Percentiles rank a stretch among this genome's conserved stretches.
These are phyloP conservation scores for Clitarchus hookeri DNA, from an alignment of 2,888 invertebrate species.

Conservation along the genomic window DNA sequence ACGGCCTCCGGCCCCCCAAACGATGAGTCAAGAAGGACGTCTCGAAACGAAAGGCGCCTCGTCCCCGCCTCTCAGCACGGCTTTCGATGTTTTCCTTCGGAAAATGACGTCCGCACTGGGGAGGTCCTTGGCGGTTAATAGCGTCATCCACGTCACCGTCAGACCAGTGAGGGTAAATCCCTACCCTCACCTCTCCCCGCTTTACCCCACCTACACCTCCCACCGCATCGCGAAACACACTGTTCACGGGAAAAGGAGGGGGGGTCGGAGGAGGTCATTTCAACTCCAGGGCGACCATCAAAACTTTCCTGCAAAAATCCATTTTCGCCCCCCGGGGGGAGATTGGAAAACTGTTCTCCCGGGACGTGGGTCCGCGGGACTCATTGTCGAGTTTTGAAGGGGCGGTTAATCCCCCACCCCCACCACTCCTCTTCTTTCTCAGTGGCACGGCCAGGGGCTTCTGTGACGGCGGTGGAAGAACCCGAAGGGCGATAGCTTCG, in stretches of 20 bases:
- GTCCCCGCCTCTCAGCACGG: background rate
- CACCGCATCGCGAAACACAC: background rate
- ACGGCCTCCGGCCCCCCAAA: background rate
- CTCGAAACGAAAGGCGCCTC: background rate
- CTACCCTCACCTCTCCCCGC: background rate
- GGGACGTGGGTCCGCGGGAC: background rate
- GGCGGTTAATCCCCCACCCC: background rate
- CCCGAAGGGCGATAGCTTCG: slow-evolving; percentile 11
- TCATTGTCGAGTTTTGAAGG: slow-evolving; percentile 14
- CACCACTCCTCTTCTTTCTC: background rate
- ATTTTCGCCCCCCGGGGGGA: background rate
- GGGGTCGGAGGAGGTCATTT: background rate
- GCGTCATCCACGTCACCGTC: slow-evolving; percentile 14
- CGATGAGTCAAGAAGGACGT: background rate
- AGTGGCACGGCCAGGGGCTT: background rate
- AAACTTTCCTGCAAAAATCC: slow-evolving; percentile 6
- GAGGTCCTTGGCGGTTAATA: slow-evolving; percentile 2
- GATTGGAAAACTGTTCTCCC: slow-evolving; percentile 10
- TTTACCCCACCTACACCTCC: background rate
- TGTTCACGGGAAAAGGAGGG: background rate
- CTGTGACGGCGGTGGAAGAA: background rate
- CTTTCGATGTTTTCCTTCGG: background rate
- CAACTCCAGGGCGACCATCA: slow-evolving; percentile 4
- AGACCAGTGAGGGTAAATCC: background rate
- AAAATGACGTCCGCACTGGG: background rate